Evolutionary conservation across 2,888 invertebrate genomes (phyloP), one percentile per base, ranked within the genome.

Genomic region (Pseudococcus viburni): DNA sequence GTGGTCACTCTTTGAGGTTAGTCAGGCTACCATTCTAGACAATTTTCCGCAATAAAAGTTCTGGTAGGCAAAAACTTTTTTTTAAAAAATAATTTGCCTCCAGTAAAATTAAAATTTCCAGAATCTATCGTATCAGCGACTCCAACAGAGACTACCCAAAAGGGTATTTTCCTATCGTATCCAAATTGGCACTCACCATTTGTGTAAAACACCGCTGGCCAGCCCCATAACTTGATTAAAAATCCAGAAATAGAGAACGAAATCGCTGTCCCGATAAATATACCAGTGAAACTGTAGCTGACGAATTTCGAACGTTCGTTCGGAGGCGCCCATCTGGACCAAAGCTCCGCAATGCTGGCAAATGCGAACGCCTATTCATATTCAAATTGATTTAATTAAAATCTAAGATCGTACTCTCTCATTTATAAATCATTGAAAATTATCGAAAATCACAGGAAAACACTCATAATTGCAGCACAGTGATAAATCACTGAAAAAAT

Each of bases 221-320:
- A 88, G 15, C 88, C 88, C 77, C 77, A 83, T 26, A 80, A n/a
- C 8, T 88, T 77, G 33, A 80, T 80, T 5, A 88, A 12, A 51
- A 83, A 88, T 80, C 88, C 88, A 39, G 80, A 83, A n/a, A 88
- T 42, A 2, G 88, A 80, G 33, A 80, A 88, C 3, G 77, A 80
- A 9, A 88, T 7, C 8, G 88, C 88, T n/a, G 88, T 88, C 7
- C 88, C 88, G 19, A 80, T 51, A 15, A 73, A 88, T 19, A 88
- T 59, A 39, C 88, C 88, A 15, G 88, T 59, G 55, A 80, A 80
- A 22, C 80, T 80, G 15, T 73, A 83, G n/a, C 46, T 48, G 22
- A 88, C 80, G 22, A 88, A 80, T 55, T 80, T 77, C 51, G 88
- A 77, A 80, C 88, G 80, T 59, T 88, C 88, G n/a, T 80, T 80